These are phyloP conservation scores for Allenopithecus nigroviridis DNA, from an alignment of 2,797 vertebrate species.

Conservation along the genomic window DNA sequence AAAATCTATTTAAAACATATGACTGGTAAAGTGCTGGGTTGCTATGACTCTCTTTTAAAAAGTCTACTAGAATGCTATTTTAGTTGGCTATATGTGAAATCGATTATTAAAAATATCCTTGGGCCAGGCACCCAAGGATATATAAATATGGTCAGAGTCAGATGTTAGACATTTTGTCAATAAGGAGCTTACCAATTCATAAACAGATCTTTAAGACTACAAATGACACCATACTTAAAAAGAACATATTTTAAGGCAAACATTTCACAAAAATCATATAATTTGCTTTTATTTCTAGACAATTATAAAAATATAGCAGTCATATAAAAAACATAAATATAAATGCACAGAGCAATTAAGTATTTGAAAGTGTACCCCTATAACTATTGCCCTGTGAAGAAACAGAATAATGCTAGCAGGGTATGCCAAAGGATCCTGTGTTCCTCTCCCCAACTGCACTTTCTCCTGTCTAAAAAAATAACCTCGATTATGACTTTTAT, in stretches of 20 bases:
- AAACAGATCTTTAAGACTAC: neutral
- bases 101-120: slow-evolving; percentile 35
- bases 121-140: too few relatives aligned
- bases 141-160: neutral
- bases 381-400: neutral
- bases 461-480: neutral
- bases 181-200: neutral
- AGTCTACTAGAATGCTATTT: neutral
- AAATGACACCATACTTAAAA: neutral
- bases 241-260: neutral
- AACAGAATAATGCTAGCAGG: neutral
- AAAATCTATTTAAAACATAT: neutral
- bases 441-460: too few relatives aligned
- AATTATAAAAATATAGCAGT: neutral
- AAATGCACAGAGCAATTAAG: neutral
- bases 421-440: neutral
- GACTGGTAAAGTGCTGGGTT: neutral
- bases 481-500: neutral
- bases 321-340: neutral
- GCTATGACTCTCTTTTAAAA: neutral
- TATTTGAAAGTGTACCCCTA: neutral
- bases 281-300: neutral
- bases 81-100: neutral
- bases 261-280: neutral
- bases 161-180: neutral